Conservation (phyloP, 1,140 invertebrate genomes). For the Drosophila hydei region DNA sequence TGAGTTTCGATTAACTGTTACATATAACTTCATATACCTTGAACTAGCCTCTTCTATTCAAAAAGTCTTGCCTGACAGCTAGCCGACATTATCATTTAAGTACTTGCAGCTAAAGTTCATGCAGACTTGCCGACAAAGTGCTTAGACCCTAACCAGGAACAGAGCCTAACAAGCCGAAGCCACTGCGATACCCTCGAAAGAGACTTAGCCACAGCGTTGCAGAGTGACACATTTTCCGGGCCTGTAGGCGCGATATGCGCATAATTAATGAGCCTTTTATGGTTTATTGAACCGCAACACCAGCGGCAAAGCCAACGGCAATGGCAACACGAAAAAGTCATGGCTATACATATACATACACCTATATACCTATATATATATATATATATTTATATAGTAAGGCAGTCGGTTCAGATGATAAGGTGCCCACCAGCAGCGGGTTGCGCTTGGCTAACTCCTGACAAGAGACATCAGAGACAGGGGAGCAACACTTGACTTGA, state of each 20-base stretch:
- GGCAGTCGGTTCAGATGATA: constrained; percentile 63
- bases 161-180: constrained; percentile 21
- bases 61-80: background rate
- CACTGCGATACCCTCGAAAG: constrained; percentile 27
- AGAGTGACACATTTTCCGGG: constrained; percentile 78
- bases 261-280: constrained; percentile 84
- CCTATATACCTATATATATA: too few relatives aligned
- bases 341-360: constrained; percentile 12
- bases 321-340: constrained; percentile 10
- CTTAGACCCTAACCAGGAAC: constrained; percentile 29
- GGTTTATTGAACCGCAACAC: constrained; percentile 83
- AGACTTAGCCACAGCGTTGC: constrained; percentile 27
- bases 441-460: constrained; percentile 74
- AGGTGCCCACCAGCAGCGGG: constrained; percentile 54
- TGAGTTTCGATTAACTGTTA: too few relatives aligned
- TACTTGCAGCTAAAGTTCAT: background rate
- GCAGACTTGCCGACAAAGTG: background rate
- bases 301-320: constrained; percentile 1
- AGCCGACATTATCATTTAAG: constrained; percentile 4
- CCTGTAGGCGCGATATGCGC: constrained; percentile 82
- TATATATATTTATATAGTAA: background rate
- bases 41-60: too few relatives aligned
- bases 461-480: constrained; percentile 11
- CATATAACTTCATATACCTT: too few relatives aligned
- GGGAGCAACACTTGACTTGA: constrained; percentile 59